Conservation (phyloP, 2,113 vertebrate genomes). For the Genyomyrus donnyi region DNA sequence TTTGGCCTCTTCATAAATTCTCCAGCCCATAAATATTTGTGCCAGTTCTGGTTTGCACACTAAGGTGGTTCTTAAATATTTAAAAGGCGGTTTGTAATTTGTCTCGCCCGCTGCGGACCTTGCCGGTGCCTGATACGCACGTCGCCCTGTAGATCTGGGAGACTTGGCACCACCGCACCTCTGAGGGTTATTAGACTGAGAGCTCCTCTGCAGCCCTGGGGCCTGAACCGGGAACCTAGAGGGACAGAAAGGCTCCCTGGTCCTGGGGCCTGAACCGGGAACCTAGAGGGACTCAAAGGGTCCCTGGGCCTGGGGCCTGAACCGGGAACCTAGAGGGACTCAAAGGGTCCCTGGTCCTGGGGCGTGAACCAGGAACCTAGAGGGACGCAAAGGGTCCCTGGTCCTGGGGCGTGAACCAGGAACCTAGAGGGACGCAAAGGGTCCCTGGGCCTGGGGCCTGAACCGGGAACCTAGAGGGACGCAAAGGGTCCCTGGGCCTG, state of each 20-base stretch:
- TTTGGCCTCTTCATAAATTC: conserved; percentile 53
- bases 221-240: background rate
- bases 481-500: background rate
- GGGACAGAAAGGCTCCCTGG: background rate
- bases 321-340: background rate
- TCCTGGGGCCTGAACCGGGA: background rate
- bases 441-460: background rate
- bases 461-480: background rate
- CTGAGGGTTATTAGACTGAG: background rate
- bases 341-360: too few relatives aligned
- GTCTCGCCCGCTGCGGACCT: conserved; percentile 28
- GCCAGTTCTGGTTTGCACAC: conserved; percentile 42
- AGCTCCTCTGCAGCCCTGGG: background rate
- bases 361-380: background rate
- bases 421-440: background rate
- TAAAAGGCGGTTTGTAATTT: conserved; percentile 46
- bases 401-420: background rate
- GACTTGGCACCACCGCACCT: conserved; percentile 31
- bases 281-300: background rate
- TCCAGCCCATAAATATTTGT: conserved; percentile 58
- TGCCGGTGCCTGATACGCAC: conserved; percentile 16
- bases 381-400: background rate
- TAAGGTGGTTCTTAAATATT: conserved; percentile 51
- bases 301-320: background rate
- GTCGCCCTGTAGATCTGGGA: conserved; percentile 33